Conservation (phyloP, 2,797 vertebrate species). For the Eidolon dupreanum region DNA sequence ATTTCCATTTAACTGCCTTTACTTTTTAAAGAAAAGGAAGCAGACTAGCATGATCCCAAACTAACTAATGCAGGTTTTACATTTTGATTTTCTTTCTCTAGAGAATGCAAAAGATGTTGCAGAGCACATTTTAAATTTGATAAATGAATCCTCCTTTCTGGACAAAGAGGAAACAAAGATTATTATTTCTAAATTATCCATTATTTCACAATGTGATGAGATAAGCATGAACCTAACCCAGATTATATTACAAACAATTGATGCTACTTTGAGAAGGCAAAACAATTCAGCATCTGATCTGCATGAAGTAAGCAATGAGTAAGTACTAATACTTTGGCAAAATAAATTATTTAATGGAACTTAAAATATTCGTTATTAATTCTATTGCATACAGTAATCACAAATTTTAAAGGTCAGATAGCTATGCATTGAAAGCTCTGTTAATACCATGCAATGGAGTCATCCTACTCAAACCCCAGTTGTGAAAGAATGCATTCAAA, state of each 20-base stretch:
- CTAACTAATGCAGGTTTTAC: background rate
- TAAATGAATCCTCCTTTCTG: slow-evolving; percentile 81
- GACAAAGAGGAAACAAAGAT: slow-evolving; percentile 84
- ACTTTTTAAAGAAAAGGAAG: slow-evolving; percentile 20
- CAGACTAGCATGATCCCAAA: background rate
- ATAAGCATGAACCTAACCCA: slow-evolving; percentile 82
- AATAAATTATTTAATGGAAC: background rate
- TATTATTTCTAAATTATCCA: slow-evolving; percentile 88
- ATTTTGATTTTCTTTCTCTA: slow-evolving; percentile 78
- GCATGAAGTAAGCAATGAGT: slow-evolving; percentile 86
- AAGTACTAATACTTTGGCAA: slow-evolving; percentile 77
- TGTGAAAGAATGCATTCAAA: slow-evolving; percentile 5
- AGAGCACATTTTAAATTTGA: slow-evolving; percentile 88
- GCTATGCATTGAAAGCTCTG: background rate
- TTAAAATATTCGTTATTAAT: background rate
- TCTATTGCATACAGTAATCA: background rate
- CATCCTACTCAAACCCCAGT: background rate
- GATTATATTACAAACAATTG: slow-evolving; percentile 85
- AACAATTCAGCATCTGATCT: slow-evolving; percentile 81
- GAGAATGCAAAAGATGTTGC: slow-evolving; percentile 89
- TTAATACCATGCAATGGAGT: background rate
- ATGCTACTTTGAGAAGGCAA: slow-evolving; percentile 85
- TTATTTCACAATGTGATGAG: slow-evolving; percentile 83
- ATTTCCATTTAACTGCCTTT: background rate
- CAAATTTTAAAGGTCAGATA: background rate